These are phyloP conservation scores for Polymixis flavicincta DNA, from an alignment of 2,888 invertebrate genomes.

Conservation along the genomic window DNA sequence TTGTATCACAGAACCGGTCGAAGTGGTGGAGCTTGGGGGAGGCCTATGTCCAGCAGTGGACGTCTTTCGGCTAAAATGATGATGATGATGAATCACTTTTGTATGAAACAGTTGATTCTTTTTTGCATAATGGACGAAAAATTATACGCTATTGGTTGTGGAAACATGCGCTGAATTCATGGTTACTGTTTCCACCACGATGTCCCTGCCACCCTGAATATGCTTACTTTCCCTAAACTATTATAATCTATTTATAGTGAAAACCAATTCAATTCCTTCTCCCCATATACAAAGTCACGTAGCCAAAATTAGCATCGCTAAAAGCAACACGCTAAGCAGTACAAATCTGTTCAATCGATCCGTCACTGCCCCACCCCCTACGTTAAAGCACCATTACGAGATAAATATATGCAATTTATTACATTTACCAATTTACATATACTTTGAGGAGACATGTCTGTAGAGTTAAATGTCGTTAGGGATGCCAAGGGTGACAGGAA, in stretches of 20 bases:
- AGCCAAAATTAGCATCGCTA: conserved; percentile 62
- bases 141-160: no score
- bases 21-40: no score
- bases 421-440: conserved; percentile 90
- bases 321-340: conserved; percentile 66
- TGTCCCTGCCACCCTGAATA: background rate
- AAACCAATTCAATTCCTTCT: background rate
- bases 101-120: no score
- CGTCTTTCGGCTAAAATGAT: no score
- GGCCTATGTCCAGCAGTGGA: no score
- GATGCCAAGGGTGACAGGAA: conserved; percentile 66
- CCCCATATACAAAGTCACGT: conserved; percentile 20
- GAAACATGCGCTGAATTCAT: no score
- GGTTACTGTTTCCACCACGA: no score
- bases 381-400: conserved; percentile 86
- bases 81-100: no score
- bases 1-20: no score
- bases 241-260: background rate
- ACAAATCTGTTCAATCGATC: conserved; percentile 73
- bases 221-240: background rate
- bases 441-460: conserved; percentile 84
- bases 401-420: conserved; percentile 90
- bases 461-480: conserved; percentile 83
- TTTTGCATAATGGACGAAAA: no score
- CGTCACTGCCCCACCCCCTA: conserved; percentile 79